A percentile compares a stretch with the other conserved stretches of the same genome.
Conservation (phyloP, 2,113 vertebrate species). For the Crotalus viridis region DNA sequence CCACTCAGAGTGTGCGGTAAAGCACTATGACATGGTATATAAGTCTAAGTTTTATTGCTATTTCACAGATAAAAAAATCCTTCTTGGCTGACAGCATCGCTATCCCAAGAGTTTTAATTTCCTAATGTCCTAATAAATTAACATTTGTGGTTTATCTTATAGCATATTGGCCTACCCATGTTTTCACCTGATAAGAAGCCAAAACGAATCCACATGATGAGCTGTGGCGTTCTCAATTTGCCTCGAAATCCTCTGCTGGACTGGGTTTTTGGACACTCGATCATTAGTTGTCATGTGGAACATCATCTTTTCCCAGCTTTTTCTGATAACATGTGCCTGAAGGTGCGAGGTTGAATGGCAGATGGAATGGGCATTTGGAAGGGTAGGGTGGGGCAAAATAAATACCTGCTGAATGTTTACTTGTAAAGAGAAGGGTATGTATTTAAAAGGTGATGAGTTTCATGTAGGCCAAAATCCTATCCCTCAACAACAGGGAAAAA, state of each 20-base stretch:
- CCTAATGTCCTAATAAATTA: background rate
- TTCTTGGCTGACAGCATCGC: background rate
- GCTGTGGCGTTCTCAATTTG: constrained; percentile 86
- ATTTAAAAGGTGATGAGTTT: background rate
- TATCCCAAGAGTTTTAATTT: background rate
- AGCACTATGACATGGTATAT: background rate
- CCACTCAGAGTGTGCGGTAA: background rate
- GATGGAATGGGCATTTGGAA: background rate
- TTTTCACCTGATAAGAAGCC: constrained; percentile 78
- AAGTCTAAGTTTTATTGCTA: background rate
- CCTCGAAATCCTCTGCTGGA: constrained; percentile 82
- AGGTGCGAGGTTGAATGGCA: constrained; percentile 70
- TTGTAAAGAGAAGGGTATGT: background rate
- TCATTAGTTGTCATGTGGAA: constrained; percentile 94
- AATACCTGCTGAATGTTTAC: background rate
- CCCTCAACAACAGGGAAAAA: background rate
- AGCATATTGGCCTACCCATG: constrained; percentile 95
- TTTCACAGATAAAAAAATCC: background rate
- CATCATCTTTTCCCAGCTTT: constrained; percentile 91
- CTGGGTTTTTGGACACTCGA: constrained; percentile 88
- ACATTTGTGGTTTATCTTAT: background rate
- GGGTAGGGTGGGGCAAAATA: background rate
- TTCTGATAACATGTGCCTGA: constrained; percentile 93
- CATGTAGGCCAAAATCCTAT: background rate
- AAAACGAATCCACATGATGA: constrained; percentile 86